Evolutionary conservation across 2,888 invertebrate species (phyloP).

Genomic region (Lithophane ornitopus): DNA sequence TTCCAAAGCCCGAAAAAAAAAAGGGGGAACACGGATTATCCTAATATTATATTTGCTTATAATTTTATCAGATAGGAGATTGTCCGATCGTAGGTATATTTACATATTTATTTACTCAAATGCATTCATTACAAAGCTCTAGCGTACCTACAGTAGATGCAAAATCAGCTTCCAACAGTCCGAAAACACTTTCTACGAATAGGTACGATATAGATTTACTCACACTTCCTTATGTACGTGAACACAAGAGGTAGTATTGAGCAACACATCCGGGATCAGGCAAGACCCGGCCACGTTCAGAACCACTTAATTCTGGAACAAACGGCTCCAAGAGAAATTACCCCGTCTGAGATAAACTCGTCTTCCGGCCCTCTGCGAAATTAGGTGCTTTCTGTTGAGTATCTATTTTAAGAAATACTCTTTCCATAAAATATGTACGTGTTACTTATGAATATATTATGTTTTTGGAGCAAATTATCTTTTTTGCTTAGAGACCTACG

Average conservation of each 20-base stretch:
- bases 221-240: slow-evolving; percentile 5
- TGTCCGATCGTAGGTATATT: too few relatives aligned
- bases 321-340: slow-evolving; percentile 65
- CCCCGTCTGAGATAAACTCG: slow-evolving; percentile 64
- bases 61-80: not conserved
- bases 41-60: not conserved
- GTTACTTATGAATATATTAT: not conserved
- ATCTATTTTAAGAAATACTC: slow-evolving; percentile 48
- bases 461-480: not conserved
- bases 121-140: not conserved
- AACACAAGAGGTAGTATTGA: slow-evolving; percentile 34
- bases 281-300: slow-evolving; percentile 53
- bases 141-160: not conserved
- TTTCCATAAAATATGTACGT: slow-evolving; percentile 7
- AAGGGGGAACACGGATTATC: too few relatives aligned
- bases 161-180: not conserved
- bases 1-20: too few relatives aligned
- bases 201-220: slow-evolving; percentile 22
- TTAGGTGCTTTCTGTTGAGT: slow-evolving; percentile 57
- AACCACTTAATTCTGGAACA: slow-evolving; percentile 64
- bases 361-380: slow-evolving; percentile 63
- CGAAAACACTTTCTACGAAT: slow-evolving; percentile 12
- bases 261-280: slow-evolving; percentile 32
- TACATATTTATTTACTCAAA: not conserved
- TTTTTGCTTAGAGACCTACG: not conserved